Evolutionary conservation across 92 coral and sea anemone species (phyloP), one percentile per base, ranked within the genome.

Genomic region (Heteractis magnifica): DNA sequence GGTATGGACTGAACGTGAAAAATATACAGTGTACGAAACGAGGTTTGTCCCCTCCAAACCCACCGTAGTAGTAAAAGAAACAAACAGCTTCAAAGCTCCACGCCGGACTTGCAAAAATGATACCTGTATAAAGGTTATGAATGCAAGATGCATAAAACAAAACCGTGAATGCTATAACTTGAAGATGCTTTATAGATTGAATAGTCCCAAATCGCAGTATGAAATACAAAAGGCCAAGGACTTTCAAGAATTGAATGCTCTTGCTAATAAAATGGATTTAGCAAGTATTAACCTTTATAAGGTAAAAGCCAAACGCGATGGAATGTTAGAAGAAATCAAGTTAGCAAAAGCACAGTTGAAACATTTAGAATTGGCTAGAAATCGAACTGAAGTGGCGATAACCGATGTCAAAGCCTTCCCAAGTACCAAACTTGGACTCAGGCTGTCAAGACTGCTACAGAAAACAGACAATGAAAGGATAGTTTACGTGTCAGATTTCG

Each of bases 11-110:
- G 76, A 80, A 19, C 56, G 71, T 6, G 76, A 15, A 44, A 48
- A 0, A 8, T 18, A 65, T 14, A 49, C 8, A 48, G 23, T 65
- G 20, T 8, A 59, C 2, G 49, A 21, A 9, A 65, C 16, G 16
- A 70, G 18, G n/a, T 5, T 21, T 51, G 8, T 10, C 15, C 77
- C 82, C 71, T 44, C 72, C 8, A 51, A 51, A 3, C 51, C 51
- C 8, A 10, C 49, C 15, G 13, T 12, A 3, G 87, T 62, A 49
- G 9, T 10, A 49, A 65, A 65, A 55, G 80, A 19, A 1, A 77
- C 82, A 5, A 68, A 77, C 5, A 78, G 87, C 52, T 84, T 16
- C 77, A 20, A 11, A 53, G 6, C 83, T 50, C 87, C 87, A 62
- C n/a, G 41, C 13, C 82, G 51, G 4, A 56, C 56, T 5, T 84